A percentile compares a stretch with the other conserved stretches of the same genome.
phyloP scores from a whole-genome alignment of 92 coral and sea anemone genomes.

The Porites evermanni region DNA sequence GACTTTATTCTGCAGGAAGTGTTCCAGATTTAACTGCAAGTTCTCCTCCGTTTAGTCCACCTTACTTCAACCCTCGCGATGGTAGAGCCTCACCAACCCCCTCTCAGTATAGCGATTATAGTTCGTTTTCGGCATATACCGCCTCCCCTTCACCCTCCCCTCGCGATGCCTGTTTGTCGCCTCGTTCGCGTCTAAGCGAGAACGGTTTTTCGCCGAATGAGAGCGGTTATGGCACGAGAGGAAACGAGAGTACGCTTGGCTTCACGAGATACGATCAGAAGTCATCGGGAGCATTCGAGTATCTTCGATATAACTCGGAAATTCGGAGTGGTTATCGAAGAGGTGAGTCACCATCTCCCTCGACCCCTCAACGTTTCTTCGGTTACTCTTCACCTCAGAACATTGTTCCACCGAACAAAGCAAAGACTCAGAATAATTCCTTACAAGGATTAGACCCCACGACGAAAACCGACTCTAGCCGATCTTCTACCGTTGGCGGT shows the following conservation, averaged over 20 bases:
- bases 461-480: constrained; percentile 10
- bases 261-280: neutral
- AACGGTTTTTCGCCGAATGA: constrained; percentile 8
- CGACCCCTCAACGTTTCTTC: neutral
- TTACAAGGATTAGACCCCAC: neutral
- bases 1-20: constrained; percentile 19
- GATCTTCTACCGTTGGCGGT: constrained; percentile 18
- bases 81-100: constrained; percentile 41
- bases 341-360: neutral
- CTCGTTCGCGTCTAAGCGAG: constrained; percentile 31
- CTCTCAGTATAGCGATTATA: constrained; percentile 27
- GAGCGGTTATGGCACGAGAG: constrained; percentile 1
- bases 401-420: neutral
- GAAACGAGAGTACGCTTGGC: neutral
- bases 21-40: constrained; percentile 21
- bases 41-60: neutral
- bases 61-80: constrained; percentile 3
- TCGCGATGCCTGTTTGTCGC: neutral
- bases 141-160: constrained; percentile 7
- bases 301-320: constrained; percentile 17
- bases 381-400: constrained; percentile 1
- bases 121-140: constrained; percentile 22
- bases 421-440: constrained; percentile 2
- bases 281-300: constrained; percentile 4
- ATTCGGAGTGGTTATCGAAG: constrained; percentile 2